These are phyloP conservation scores for Leptothorax acervorum DNA, from an alignment of 2,888 invertebrate genomes.

Conservation along the genomic window DNA sequence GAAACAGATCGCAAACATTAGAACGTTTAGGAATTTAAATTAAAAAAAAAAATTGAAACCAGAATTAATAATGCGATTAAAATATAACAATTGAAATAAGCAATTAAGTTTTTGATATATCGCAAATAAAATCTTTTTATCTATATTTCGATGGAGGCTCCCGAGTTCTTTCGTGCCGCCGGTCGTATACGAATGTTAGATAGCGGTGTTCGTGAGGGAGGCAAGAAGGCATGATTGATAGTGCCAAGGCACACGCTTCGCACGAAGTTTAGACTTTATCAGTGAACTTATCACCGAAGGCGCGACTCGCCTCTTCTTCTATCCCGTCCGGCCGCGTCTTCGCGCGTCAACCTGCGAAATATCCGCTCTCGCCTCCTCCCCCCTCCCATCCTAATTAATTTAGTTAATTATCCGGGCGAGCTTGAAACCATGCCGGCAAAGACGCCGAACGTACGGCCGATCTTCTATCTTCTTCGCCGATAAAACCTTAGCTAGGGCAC, in stretches of 20 bases:
- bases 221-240: constrained; percentile 75
- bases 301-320: constrained; percentile 52
- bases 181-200: constrained; percentile 38
- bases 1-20: background rate
- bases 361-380: constrained; percentile 67
- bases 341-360: constrained; percentile 56
- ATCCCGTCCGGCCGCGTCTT: constrained; percentile 45
- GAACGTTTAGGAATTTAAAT: background rate
- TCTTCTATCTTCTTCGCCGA: constrained; percentile 41
- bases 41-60: background rate
- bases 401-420: constrained; percentile 78
- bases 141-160: background rate
- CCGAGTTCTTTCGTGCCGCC: constrained; percentile 27
- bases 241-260: constrained; percentile 64
- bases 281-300: constrained; percentile 76
- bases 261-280: constrained; percentile 77
- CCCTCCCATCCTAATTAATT: constrained; percentile 76
- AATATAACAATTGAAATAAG: background rate
- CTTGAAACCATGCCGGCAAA: constrained; percentile 64
- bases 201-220: constrained; percentile 23
- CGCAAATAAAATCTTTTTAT: constrained; percentile 31
- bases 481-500: constrained; percentile 49
- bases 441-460: constrained; percentile 25
- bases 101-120: constrained; percentile 6
- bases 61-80: background rate